Conservation (phyloP, 2,113 vertebrate species). For the Rana temporaria region DNA sequence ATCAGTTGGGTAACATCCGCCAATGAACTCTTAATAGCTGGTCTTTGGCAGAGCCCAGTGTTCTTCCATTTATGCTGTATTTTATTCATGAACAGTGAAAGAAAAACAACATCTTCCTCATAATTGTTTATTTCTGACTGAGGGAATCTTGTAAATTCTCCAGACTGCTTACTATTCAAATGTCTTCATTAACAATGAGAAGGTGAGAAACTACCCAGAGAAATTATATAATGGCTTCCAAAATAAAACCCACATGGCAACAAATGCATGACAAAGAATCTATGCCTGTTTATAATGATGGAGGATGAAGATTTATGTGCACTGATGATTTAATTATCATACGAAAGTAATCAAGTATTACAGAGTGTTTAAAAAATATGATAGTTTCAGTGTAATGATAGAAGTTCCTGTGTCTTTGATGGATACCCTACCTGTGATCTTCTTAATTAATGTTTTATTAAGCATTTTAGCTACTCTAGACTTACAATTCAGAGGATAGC, state of each 20-base stretch:
- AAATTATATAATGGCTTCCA: constrained; percentile 53
- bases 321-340: constrained; percentile 29
- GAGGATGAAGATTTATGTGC: constrained; percentile 18
- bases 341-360: constrained; percentile 15
- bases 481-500: too few species aligned
- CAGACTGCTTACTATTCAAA: constrained; percentile 53
- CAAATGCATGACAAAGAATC: background rate
- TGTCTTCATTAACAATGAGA: constrained; percentile 53
- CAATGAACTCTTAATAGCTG: constrained; percentile 12
- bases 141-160: constrained; percentile 35
- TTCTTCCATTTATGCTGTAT: constrained; percentile 23
- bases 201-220: constrained; percentile 38
- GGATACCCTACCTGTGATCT: too few species aligned
- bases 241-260: constrained; percentile 40
- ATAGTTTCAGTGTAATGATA: too few species aligned
- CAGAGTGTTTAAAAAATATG: background rate
- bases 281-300: constrained; percentile 39
- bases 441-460: too few species aligned
- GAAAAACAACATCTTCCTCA: constrained; percentile 40
- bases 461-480: too few species aligned
- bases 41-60: background rate
- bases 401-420: too few species aligned
- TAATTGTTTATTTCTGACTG: constrained; percentile 51
- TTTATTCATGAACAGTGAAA: constrained; percentile 50
- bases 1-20: background rate